Evolutionary conservation across 1,140 invertebrate genomes (phyloP).

Genomic region (Bactericera cockerelli): DNA sequence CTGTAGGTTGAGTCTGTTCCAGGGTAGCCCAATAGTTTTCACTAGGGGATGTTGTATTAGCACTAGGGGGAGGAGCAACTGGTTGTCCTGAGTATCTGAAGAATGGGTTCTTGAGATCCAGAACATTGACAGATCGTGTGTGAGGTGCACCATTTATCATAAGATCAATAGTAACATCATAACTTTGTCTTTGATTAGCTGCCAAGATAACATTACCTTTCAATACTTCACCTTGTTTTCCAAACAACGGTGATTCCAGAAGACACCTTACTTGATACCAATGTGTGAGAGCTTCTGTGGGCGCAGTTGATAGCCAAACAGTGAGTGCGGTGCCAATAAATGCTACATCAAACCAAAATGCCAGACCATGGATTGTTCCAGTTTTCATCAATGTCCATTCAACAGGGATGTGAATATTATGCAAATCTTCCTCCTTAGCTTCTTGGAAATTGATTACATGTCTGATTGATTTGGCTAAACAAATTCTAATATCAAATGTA

Average conservation of each 20-base stretch:
- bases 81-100: slow-evolving; percentile 83
- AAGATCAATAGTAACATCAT: slow-evolving; percentile 95
- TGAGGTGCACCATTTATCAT: slow-evolving; percentile 73
- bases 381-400: slow-evolving; percentile 85
- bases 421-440: slow-evolving; percentile 85
- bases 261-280: slow-evolving; percentile 99
- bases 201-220: slow-evolving; percentile 74
- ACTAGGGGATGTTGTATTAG: slow-evolving; percentile 74
- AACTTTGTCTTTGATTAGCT: slow-evolving; percentile 79
- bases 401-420: slow-evolving; percentile 88
- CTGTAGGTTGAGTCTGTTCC: slow-evolving; percentile 49
- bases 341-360: slow-evolving; percentile 99
- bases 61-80: slow-evolving; percentile 74
- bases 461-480: slow-evolving; percentile 84
- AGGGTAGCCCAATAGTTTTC: slow-evolving; percentile 79
- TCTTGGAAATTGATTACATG: slow-evolving; percentile 92
- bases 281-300: slow-evolving; percentile 95
- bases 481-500: slow-evolving; percentile 96
- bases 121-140: slow-evolving; percentile 63
- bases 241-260: slow-evolving; percentile 82
- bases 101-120: slow-evolving; percentile 98
- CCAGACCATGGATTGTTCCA: slow-evolving; percentile 90
- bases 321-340: slow-evolving; percentile 82
- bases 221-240: slow-evolving; percentile 83
- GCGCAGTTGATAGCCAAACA: slow-evolving; percentile 95